phyloP scores from a whole-genome alignment of 2,113 vertebrate genomes.

The Pangasianodon gigas region DNA sequence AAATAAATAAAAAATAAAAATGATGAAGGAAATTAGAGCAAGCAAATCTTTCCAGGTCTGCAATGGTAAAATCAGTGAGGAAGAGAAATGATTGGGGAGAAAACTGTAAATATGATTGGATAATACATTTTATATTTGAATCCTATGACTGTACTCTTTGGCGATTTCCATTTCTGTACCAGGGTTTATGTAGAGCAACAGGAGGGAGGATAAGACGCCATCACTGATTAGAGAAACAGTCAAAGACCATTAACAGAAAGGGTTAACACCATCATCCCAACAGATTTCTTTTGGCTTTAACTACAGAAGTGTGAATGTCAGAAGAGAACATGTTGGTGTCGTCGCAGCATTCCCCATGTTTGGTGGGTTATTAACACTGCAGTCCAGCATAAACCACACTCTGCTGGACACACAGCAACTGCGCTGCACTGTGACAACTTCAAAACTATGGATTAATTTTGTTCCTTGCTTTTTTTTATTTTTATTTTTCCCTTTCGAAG shows the following conservation, averaged over 20 bases:
- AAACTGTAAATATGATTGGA: conserved; percentile 1
- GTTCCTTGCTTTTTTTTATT: conserved; percentile 49
- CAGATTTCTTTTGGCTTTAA: conserved; percentile 44
- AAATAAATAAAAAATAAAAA: neutral
- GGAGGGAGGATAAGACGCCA: conserved; percentile 26
- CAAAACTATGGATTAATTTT: conserved; percentile 49
- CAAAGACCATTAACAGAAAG: conserved; percentile 38
- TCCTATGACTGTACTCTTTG: conserved; percentile 73
- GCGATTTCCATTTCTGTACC: conserved; percentile 64
- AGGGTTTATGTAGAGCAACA: conserved; percentile 6
- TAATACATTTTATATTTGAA: neutral
- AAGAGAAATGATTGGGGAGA: conserved; percentile 60
- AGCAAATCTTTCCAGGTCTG: conserved; percentile 52
- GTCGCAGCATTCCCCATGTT: conserved; percentile 54
- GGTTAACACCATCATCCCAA: conserved; percentile 21
- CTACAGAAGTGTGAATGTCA: conserved; percentile 45
- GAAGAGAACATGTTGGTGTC: conserved; percentile 41
- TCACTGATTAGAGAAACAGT: conserved; percentile 40
- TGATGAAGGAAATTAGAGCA: conserved; percentile 71
- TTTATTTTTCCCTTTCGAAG: conserved; percentile 43
- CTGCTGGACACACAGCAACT: conserved; percentile 73
- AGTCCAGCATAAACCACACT: conserved; percentile 68
- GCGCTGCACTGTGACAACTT: conserved; percentile 56
- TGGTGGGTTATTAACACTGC: conserved; percentile 76
- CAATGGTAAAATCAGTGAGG: conserved; percentile 66